A percentile compares a stretch with the other conserved stretches of the same genome.
Evolutionary conservation across 2,113 vertebrate genomes (phyloP).

Genomic region (Gymnobelideus leadbeateri): DNA sequence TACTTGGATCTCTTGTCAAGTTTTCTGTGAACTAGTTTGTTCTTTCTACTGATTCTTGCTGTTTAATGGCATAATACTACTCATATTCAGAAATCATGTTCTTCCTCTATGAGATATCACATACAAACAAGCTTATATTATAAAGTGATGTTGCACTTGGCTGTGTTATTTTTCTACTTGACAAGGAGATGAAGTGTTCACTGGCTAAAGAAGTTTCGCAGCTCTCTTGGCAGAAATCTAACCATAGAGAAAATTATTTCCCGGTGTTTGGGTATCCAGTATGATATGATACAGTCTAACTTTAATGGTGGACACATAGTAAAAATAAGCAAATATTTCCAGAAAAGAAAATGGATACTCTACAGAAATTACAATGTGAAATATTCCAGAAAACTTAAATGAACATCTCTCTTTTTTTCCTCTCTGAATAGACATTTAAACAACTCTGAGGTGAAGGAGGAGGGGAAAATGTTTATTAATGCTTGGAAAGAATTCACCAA

Average conservation of each 20-base stretch:
- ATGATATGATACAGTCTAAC: background rate
- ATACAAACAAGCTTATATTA: too few relatives aligned
- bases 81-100: too few relatives aligned
- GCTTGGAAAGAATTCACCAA: constrained; percentile 59
- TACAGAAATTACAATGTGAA: constrained; percentile 41
- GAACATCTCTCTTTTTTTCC: constrained; percentile 10
- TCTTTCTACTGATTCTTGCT: background rate
- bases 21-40: background rate
- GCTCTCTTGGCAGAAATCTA: background rate
- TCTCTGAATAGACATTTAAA: constrained; percentile 18
- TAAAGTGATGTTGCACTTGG: too few relatives aligned
- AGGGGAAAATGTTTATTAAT: constrained; percentile 42
- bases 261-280: background rate
- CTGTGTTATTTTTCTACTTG: too few relatives aligned
- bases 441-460: background rate
- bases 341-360: background rate
- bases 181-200: too few relatives aligned
- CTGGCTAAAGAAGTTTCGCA: background rate
- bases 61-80: too few relatives aligned
- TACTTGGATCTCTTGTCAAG: background rate
- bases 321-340: background rate
- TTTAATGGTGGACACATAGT: background rate
- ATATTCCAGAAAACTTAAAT: background rate
- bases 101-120: too few relatives aligned
- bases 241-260: background rate